Conservation (phyloP, 2,888 invertebrate species). For the Heliothis peltigera region DNA sequence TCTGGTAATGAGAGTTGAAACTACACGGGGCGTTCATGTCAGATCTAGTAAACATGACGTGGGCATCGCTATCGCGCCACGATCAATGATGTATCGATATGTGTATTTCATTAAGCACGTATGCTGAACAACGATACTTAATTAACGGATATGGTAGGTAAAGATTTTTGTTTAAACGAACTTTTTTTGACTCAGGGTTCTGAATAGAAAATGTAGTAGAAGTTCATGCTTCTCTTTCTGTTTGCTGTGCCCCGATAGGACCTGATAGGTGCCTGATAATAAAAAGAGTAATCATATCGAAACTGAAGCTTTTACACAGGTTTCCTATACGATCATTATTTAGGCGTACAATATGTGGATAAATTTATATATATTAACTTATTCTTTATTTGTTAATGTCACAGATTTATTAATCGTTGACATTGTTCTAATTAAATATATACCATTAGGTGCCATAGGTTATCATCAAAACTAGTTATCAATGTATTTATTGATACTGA, state of each 20-base stretch:
- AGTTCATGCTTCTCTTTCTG: no score
- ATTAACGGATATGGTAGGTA: slow-evolving; percentile 57
- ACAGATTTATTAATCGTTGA: slow-evolving; percentile 12
- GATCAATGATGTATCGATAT: slow-evolving; percentile 84
- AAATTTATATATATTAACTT: background rate
- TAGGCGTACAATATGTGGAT: no score
- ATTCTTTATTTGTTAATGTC: background rate
- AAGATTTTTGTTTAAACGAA: background rate
- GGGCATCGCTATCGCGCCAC: slow-evolving; percentile 78
- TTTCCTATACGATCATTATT: no score
- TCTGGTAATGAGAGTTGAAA: slow-evolving; percentile 76
- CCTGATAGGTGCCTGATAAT: no score
- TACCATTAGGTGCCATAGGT: slow-evolving; percentile 26
- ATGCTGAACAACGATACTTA: slow-evolving; percentile 40
- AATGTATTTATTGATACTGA: slow-evolving; percentile 35
- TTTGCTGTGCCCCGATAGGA: no score
- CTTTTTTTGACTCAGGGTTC: no score
- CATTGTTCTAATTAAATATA: slow-evolving; percentile 44
- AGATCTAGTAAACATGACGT: slow-evolving; percentile 82
- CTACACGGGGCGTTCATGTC: slow-evolving; percentile 79
- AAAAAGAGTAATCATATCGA: no score
- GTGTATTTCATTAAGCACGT: slow-evolving; percentile 75
- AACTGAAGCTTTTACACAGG: no score
- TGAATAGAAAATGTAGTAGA: no score
- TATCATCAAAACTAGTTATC: slow-evolving; percentile 35